Conservation (phyloP, 2,113 vertebrate genomes). For the Eubucco bourcierii region DNA sequence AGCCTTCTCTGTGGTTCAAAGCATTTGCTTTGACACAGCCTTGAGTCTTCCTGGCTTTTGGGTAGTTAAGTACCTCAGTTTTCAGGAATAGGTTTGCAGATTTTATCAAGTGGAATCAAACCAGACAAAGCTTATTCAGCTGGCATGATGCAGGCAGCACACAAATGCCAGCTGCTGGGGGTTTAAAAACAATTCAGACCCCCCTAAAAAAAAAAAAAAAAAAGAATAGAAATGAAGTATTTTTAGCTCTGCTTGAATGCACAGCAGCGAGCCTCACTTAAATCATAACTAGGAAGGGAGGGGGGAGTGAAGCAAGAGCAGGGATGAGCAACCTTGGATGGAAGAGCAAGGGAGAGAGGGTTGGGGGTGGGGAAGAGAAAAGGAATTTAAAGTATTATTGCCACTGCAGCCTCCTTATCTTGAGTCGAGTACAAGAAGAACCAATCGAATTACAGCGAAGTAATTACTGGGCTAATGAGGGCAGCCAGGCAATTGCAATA, state of each 20-base stretch:
- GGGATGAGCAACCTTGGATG: background rate
- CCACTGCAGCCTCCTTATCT: background rate
- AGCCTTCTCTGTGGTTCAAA: background rate
- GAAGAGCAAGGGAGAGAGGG: accelerated
- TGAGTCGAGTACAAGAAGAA: background rate
- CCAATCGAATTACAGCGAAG: constrained; percentile 24
- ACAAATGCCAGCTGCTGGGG: background rate
- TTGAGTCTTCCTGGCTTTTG: background rate
- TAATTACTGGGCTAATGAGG: constrained; percentile 11
- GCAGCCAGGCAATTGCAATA: background rate
- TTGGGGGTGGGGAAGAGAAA: background rate
- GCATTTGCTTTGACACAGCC: background rate
- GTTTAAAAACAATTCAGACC: background rate
- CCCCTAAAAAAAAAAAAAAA: background rate
- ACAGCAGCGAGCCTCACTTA: background rate
- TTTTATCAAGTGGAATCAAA: background rate
- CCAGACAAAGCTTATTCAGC: background rate
- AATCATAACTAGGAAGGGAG: background rate
- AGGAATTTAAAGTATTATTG: background rate
- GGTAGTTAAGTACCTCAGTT: background rate
- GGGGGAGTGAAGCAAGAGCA: background rate
- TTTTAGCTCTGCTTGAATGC: constrained; percentile 12
- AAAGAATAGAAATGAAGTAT: background rate
- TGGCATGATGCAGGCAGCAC: background rate
- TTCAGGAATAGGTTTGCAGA: background rate